Evolutionary conservation across 2,888 invertebrate species (phyloP).

Genomic region (Luperina nickerlii): DNA sequence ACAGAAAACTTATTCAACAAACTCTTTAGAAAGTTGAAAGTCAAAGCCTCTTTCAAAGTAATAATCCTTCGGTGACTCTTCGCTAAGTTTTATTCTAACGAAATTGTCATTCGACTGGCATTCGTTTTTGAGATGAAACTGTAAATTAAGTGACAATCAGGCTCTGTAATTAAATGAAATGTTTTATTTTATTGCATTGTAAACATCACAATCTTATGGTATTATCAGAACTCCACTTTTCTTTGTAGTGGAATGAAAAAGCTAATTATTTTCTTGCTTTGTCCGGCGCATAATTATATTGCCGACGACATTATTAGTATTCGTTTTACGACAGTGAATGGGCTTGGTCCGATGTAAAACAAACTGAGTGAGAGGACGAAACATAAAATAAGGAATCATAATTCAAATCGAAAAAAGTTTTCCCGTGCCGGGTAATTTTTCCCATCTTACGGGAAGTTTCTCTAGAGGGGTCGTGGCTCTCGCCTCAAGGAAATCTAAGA

Average conservation of each 20-base stretch:
- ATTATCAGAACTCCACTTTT: conserved; percentile 15
- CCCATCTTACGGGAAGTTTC: conserved; percentile 89
- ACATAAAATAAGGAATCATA: conserved; percentile 90
- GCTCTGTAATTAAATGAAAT: conserved; percentile 24
- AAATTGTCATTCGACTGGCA: conserved; percentile 71
- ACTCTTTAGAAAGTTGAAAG: conserved; percentile 83
- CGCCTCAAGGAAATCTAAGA: conserved; percentile 87
- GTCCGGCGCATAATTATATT: conserved; percentile 47
- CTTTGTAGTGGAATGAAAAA: conserved; percentile 38
- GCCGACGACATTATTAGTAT: conserved; percentile 68
- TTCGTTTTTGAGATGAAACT: conserved; percentile 55
- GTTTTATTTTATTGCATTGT: conserved; percentile 2
- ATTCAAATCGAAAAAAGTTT: conserved; percentile 90
- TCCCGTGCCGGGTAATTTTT: conserved; percentile 87
- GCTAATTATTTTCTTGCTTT: conserved; percentile 55
- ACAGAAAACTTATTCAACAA: conserved; percentile 84
- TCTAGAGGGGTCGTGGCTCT: conserved; percentile 86
- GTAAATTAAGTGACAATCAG: conserved; percentile 35
- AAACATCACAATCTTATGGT: conserved; percentile 12
- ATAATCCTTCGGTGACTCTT: conserved; percentile 79
- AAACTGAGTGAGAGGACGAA: conserved; percentile 84
- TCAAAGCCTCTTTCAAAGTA: conserved; percentile 80
- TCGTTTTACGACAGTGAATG: conserved; percentile 81
- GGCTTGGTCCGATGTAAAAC: conserved; percentile 83
- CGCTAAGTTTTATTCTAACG: conserved; percentile 77